Percentiles rank a stretch among this genome's conserved stretches.
These are phyloP conservation scores for Neoascia interrupta DNA, from an alignment of 2,888 invertebrate species.

Conservation along the genomic window DNA sequence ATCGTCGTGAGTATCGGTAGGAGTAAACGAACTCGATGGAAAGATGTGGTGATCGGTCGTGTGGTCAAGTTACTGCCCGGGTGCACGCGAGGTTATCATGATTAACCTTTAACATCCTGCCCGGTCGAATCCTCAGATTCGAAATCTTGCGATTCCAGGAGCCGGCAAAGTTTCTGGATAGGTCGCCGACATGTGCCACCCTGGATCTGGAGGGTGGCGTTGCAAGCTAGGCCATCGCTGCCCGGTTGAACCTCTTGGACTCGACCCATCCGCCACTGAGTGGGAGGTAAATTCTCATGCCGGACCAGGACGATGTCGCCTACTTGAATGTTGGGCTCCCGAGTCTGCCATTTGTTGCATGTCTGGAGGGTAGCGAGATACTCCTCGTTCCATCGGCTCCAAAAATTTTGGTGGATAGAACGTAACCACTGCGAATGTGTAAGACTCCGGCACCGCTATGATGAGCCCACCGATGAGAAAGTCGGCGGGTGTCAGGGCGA, in stretches of 20 bases:
- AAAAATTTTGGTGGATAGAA: not conserved
- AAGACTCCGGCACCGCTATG: not conserved
- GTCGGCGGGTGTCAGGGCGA: slow-evolving; percentile 50
- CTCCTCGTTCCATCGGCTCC: too few relatives aligned
- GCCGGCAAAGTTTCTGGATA: not conserved
- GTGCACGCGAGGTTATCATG: too few relatives aligned
- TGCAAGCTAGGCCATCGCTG: not conserved
- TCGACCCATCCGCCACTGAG: not conserved
- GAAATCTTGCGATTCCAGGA: not conserved
- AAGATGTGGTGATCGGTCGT: too few relatives aligned
- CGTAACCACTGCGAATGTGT: slow-evolving; percentile 2
- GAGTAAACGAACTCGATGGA: too few relatives aligned
- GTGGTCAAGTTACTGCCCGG: too few relatives aligned
- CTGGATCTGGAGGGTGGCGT: not conserved
- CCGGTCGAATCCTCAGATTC: not conserved
- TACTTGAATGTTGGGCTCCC: not conserved
- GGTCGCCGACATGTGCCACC: not conserved
- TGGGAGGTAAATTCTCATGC: slow-evolving; percentile 6
- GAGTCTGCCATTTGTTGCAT: not conserved
- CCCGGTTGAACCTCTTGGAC: not conserved
- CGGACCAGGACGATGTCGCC: slow-evolving; percentile 7
- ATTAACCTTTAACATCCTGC: not conserved
- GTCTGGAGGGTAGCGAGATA: not conserved
- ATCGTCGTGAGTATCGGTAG: too few relatives aligned
- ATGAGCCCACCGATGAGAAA: slow-evolving; percentile 53